phyloP scores from a whole-genome alignment of 1,140 invertebrate species.

The Helicoverpa armigera region DNA sequence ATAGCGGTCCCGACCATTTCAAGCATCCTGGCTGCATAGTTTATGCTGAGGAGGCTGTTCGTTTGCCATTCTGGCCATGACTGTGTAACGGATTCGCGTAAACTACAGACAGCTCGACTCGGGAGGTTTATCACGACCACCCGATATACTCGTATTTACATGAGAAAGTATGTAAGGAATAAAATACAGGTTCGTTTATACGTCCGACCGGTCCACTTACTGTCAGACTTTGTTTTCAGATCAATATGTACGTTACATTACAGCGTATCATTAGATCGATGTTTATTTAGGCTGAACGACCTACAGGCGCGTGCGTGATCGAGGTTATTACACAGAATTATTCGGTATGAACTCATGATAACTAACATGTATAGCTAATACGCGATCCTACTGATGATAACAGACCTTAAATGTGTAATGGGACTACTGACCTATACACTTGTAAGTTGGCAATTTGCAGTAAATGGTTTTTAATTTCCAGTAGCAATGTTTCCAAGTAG shows the following conservation, averaged over 20 bases:
- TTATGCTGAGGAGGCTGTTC: not conserved
- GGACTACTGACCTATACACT: not conserved
- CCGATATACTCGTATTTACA: not conserved
- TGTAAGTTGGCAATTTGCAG: not conserved
- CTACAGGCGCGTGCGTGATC: conserved; percentile 3
- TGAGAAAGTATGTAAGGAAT: not conserved
- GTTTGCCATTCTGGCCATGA: not conserved
- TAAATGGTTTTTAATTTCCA: not conserved
- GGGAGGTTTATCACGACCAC: not conserved
- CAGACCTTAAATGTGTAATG: not conserved
- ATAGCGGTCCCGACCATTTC: not conserved
- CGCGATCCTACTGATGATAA: not conserved
- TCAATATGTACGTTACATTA: not conserved
- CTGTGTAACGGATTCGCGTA: not conserved
- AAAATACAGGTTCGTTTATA: conserved; percentile 11
- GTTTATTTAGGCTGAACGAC: conserved; percentile 24
- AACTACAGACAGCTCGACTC: conserved; percentile 15
- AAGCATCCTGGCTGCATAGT: not conserved
- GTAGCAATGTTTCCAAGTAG: not conserved
- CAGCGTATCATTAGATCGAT: conserved; percentile 9
- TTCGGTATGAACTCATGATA: conserved; percentile 4
- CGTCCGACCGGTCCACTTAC: not conserved
- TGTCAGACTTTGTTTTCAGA: conserved; percentile 6
- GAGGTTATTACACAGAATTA: not conserved
- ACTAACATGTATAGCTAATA: not conserved